Percentiles rank a stretch among this genome's conserved stretches.
Evolutionary conservation across 2,113 vertebrate species (phyloP).

Genomic region (Lates calcarifer): DNA sequence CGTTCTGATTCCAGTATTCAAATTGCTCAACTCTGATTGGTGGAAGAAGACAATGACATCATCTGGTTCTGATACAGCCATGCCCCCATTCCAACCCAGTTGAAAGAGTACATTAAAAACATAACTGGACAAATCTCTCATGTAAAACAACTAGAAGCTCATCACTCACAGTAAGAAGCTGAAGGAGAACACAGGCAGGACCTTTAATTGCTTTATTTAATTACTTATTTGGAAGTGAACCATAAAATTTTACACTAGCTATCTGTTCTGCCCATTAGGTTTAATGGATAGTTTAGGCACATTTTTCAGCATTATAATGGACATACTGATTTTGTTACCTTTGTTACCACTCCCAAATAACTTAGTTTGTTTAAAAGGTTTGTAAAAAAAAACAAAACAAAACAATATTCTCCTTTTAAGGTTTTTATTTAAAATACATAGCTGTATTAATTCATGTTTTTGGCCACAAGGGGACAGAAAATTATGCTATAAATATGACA

Average conservation of each 20-base stretch:
- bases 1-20: too few relatives aligned
- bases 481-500: not conserved
- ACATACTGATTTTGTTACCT: not conserved
- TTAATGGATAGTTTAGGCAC: constrained; percentile 8
- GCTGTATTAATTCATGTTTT: not conserved
- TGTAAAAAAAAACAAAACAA: not conserved
- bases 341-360: too few relatives aligned
- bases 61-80: not conserved
- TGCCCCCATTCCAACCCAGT: not conserved
- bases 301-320: not conserved
- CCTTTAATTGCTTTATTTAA: constrained; percentile 5
- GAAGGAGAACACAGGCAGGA: not conserved
- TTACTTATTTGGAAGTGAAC: constrained; percentile 1
- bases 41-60: too few relatives aligned
- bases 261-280: constrained; percentile 2
- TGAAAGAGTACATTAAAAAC: too few relatives aligned
- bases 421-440: not conserved
- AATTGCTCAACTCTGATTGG: too few relatives aligned
- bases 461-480: not conserved
- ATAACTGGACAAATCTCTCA: too few relatives aligned
- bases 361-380: too few relatives aligned
- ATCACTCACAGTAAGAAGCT: not conserved
- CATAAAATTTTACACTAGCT: constrained; percentile 7
- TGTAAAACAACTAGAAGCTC: not conserved
- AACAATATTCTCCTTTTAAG: not conserved